Conservation (phyloP, 2,113 vertebrate genomes). For the Pontoporia blainvillei region DNA sequence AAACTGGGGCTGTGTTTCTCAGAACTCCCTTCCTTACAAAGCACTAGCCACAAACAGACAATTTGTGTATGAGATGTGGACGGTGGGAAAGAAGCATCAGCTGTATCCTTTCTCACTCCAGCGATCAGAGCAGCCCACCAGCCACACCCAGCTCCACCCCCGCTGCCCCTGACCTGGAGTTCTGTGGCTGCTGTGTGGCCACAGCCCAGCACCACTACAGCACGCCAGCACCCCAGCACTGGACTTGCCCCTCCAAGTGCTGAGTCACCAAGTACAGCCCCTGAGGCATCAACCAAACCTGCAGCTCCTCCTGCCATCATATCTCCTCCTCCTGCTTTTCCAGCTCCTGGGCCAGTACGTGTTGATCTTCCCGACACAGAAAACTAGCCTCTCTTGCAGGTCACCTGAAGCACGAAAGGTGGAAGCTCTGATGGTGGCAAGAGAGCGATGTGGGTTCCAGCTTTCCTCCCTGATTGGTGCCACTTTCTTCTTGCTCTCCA, state of each 20-base stretch:
- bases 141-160: accelerated
- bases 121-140: neutral
- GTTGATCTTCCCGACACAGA: neutral
- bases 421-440: neutral
- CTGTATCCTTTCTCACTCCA: neutral
- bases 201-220: neutral
- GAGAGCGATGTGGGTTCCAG: neutral
- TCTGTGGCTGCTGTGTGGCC: accelerated
- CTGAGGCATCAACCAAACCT: too few species aligned
- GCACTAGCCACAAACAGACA: neutral
- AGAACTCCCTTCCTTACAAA: neutral
- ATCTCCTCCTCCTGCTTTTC: neutral
- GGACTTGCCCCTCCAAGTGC: neutral
- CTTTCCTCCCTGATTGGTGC: neutral
- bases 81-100: neutral
- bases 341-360: neutral
- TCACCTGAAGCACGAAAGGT: too few species aligned
- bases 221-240: accelerated
- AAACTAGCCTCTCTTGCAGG: neutral
- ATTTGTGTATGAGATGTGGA: neutral
- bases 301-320: neutral
- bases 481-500: neutral
- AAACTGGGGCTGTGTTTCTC: neutral
- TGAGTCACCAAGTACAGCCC: accelerated
- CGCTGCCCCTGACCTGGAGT: neutral